Evolutionary conservation across 2,113 vertebrate genomes (phyloP).

Genomic region (Oreocharis arfaki): DNA sequence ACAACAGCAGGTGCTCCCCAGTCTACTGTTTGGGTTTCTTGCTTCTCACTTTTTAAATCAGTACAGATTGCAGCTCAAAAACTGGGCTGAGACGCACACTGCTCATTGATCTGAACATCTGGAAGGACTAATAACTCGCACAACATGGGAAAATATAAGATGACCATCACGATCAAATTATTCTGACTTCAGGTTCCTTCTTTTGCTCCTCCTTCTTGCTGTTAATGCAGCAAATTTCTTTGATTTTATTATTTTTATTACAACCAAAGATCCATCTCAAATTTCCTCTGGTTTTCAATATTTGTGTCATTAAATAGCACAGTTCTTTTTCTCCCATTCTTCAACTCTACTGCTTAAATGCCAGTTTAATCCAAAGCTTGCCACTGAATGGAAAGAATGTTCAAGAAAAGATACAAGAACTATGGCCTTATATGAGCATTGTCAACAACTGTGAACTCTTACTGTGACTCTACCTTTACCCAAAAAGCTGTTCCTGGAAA

Average conservation of each 20-base stretch:
- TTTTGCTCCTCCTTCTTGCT: background rate
- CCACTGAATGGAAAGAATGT: background rate
- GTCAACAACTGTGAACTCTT: background rate
- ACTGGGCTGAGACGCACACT: background rate
- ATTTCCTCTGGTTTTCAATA: background rate
- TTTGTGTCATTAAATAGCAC: background rate
- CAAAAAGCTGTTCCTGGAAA: background rate
- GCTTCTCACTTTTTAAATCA: background rate
- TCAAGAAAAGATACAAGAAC: background rate
- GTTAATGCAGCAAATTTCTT: background rate
- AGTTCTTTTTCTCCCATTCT: background rate
- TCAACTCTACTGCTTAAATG: background rate
- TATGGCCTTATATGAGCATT: background rate
- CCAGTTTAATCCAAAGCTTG: background rate
- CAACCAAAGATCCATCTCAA: background rate
- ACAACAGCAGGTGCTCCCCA: background rate
- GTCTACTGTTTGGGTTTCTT: background rate
- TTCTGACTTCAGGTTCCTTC: background rate
- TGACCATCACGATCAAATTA: background rate
- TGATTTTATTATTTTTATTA: background rate
- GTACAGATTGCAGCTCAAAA: background rate
- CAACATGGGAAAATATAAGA: background rate
- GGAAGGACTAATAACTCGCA: background rate
- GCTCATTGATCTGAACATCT: background rate
- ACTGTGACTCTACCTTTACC: background rate